Conservation (phyloP, 1,140 invertebrate genomes). For the Eriosoma lanigerum region DNA sequence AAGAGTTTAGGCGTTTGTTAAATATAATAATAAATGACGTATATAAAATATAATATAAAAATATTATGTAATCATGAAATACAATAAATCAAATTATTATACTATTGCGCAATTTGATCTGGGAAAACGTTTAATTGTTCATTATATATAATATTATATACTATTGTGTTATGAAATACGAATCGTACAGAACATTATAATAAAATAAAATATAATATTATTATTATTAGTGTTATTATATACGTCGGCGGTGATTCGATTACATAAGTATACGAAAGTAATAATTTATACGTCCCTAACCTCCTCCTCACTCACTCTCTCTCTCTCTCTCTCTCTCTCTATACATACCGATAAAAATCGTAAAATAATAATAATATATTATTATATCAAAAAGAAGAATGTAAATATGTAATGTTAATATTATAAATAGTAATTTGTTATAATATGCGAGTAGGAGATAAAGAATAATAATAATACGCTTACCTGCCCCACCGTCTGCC, state of each 20-base stretch:
- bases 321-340: too few relatives aligned
- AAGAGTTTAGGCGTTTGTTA: conserved; percentile 28
- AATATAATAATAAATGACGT: neutral
- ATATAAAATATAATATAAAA: conserved; percentile 11
- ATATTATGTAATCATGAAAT: neutral
- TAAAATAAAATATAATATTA: neutral
- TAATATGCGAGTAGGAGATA: too few relatives aligned
- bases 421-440: too few relatives aligned
- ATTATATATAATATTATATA: neutral
- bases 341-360: too few relatives aligned
- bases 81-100: conserved; percentile 11
- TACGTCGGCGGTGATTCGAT: neutral
- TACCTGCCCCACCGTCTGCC: conserved; percentile 80
- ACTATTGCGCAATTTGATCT: conserved; percentile 30
- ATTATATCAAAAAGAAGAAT: too few relatives aligned
- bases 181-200: neutral
- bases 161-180: neutral
- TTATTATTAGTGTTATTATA: too few relatives aligned
- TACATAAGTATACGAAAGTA: neutral
- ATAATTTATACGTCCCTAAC: conserved; percentile 1
- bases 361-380: too few relatives aligned
- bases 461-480: neutral
- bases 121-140: conserved; percentile 17
- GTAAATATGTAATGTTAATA: too few relatives aligned
- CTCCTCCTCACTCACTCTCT: too few relatives aligned